Evolutionary conservation across 1,140 invertebrate species (phyloP), one percentile per base, ranked within the genome.

Genomic region (Coptotermes formosanus): DNA sequence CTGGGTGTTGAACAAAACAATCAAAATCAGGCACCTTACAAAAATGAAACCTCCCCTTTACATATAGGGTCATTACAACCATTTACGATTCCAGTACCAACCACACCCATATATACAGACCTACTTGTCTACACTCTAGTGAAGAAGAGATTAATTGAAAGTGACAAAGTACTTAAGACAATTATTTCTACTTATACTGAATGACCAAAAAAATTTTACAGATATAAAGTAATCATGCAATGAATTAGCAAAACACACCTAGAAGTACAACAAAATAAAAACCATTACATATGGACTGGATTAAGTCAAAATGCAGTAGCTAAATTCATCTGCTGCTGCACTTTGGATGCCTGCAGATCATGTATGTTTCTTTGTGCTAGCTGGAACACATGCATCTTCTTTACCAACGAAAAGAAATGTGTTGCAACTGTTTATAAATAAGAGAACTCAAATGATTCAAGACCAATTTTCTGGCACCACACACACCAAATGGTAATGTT

Each of bases 341-440:
- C 25, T 25, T 30, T 75, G 64, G 64, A 16, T 75, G 64, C 64
- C 64, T 75, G 64, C 64, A 75, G n/a, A 75, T 75, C 30, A 25
- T 75, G 64, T 75, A 75, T 2, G 64, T 75, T 75, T 30, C 64
- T 75, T 75, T 75, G 64, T 75, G 64, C 64, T 75, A 75, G 64
- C 64, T 75, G 64, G 64, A 75, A 75, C 64, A 75, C 64, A 75
- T 75, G 64, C 64, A 75, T 75, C 64, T 75, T n/a, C 64, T 75
- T 75, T 75, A 75, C 25, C 25, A 75, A 75, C 30, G 64, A 30
- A 75, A 75, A 75, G 25, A 14, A 75, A 2, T 30, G 64, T 30
- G 64, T 75, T 75, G 64, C 64, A 75, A 75, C 25, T 75, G 64
- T 25, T 75, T 75, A 75, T 75, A 75, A n/a, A 75, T 75, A 30